Evolutionary conservation across 2,888 invertebrate genomes (phyloP), one percentile per base, ranked within the genome.

Genomic region (Hirtodrosophila alboralis): DNA sequence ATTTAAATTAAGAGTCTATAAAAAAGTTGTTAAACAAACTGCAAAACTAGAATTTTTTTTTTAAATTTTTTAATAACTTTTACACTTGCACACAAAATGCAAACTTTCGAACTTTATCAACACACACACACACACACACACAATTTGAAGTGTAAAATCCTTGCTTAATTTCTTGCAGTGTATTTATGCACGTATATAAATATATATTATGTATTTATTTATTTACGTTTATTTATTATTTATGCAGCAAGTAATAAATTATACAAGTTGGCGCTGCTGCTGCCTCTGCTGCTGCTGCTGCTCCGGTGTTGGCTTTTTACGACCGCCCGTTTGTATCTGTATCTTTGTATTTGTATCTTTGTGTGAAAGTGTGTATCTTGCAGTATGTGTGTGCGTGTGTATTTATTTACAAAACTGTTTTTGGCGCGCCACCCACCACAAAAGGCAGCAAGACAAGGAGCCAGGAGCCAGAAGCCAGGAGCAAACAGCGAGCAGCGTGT

Each of bases 171-270:
- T 23, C 8, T 23, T 1, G 7, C 1, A 23, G 23, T 23, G 23
- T 23, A 23, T 6, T 3, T 23, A 6, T 57, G 40, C 53, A 47
- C 43, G 28, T 43, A 28, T 37, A 40, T 59, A 59, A 36, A 53
- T 65, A 59, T 62, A 69, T 69, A 54, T 60, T 59, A 79, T 73
- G 65, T 83, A 74, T 80, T 74, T 80, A 86, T 84, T 83, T 87
- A 81, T 87, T 84, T 85, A 81, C 81, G 84, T 74, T 85, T 81
- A 84, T 85, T 86, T 87, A 86, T 88, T 88, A 88, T 88, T 88
- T 88, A 88, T 86, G 84, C 76, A 79, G 78, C 71, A 80, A 79
- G 75, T 87, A 86, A 88, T 88, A 88, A 88, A 88, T 88, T 88
- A 88, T 86, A 86, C 80, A 68, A 72, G 76, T 75, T 59, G 48